Evolutionary conservation across 1,140 invertebrate genomes (phyloP), one percentile per base, ranked within the genome.

Genomic region (Zaprionus vittiger): DNA sequence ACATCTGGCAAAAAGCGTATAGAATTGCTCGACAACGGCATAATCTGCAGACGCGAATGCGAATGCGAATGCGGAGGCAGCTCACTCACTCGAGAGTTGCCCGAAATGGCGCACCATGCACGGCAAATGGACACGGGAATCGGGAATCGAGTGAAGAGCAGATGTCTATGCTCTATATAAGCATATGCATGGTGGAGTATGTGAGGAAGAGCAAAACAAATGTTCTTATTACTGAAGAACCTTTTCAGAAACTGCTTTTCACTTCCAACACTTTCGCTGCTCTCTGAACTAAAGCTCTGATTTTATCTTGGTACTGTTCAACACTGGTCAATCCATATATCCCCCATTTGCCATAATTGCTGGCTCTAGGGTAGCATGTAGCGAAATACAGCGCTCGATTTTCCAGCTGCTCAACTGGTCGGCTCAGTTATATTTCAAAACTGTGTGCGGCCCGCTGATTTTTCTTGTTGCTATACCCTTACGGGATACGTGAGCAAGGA

Each of bases 361-460:
- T 20, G 6, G 20, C 15, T 41, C 14, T 15, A 71, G 67, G 60
- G 67, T 54, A 71, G 2, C 47, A 41, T 49, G 49, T 38, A 22
- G 28, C 52, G 31, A 24, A 44, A 62, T n/a, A 56, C 14, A 34
- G 22, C 34, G 24, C 55, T 59, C 55, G 41, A 66, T 72, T 72
- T 64, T 37, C 52, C 61, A 57, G 44, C 4, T 41, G 38, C 38
- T 4, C 28, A 54, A 72, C 15, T 66, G 63, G 12, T 38, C 44
- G 38, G 38, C 52, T 55, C 52, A 61, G 72, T 57, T 74, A 70
- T 74, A 57, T 63, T 57, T 70, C 66, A 74, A 74, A 74, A 57
- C 72, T 47, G 62, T 63, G 44, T 52, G 49, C 31, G 15, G 37
- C 59, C 38, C 17, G 17, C 38, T 47, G 67, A 22, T 61, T 47